These are phyloP conservation scores for Thera obeliscata DNA, from an alignment of 2,888 invertebrate species.

Conservation along the genomic window DNA sequence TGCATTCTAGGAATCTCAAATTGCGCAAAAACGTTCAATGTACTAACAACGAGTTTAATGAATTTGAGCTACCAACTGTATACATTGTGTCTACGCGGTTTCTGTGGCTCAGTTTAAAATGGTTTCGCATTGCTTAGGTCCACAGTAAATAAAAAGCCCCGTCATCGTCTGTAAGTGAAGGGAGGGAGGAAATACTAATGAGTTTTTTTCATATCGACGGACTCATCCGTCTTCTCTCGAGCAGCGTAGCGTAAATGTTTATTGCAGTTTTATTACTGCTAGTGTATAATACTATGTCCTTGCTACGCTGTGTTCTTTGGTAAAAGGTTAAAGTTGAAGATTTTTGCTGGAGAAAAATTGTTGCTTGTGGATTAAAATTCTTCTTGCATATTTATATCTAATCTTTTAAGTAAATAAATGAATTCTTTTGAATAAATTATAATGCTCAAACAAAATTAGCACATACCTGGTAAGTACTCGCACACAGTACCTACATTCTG, in stretches of 20 bases:
- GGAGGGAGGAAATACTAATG: slow-evolving; percentile 45
- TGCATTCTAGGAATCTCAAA: too few species aligned
- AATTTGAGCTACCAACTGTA: slow-evolving; percentile 16
- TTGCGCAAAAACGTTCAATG: too few species aligned
- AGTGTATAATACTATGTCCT: slow-evolving; percentile 18
- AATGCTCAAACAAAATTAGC: too few species aligned
- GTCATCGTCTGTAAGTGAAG: slow-evolving; percentile 26
- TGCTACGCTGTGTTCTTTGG: neutral
- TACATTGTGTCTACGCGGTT: slow-evolving; percentile 28
- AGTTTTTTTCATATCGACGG: slow-evolving; percentile 41
- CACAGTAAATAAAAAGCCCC: slow-evolving; percentile 47
- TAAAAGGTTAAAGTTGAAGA: slow-evolving; percentile 5
- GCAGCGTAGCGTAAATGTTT: slow-evolving; percentile 30
- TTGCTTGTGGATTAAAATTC: neutral
- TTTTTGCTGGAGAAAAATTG: neutral
- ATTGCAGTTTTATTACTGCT: slow-evolving; percentile 31
- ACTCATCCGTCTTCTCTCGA: slow-evolving; percentile 31
- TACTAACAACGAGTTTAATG: slow-evolving; percentile 1
- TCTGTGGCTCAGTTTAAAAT: slow-evolving; percentile 50
- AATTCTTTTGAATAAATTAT: neutral
- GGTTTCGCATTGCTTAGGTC: slow-evolving; percentile 47
- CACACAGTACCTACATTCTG: too few species aligned
- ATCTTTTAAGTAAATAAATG: neutral
- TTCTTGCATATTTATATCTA: neutral
- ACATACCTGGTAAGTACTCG: too few species aligned